Percentiles rank a stretch among this genome's conserved stretches.
These are phyloP conservation scores for Diorhabda sublineata DNA, from an alignment of 1,140 invertebrate species.

Conservation along the genomic window DNA sequence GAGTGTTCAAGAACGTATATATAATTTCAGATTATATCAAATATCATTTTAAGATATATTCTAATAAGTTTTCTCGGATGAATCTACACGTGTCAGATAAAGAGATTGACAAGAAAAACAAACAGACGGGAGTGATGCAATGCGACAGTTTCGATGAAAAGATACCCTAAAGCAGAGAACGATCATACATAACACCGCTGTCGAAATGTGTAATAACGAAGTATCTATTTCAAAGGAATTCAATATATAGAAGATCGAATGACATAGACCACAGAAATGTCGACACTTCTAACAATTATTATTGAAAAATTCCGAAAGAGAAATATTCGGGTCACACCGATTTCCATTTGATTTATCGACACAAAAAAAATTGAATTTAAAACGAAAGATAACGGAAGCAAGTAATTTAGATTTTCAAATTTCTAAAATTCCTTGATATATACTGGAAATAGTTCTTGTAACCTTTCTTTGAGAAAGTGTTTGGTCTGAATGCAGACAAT, in stretches of 20 bases:
- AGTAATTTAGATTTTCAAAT: background rate
- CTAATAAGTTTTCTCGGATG: too few species aligned
- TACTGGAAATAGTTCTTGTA: too few species aligned
- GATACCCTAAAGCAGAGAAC: background rate
- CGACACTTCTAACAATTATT: slow-evolving; percentile 18
- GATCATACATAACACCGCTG: slow-evolving; percentile 4
- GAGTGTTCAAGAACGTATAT: too few species aligned
- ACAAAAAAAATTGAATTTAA: background rate
- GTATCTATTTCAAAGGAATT: slow-evolving; percentile 19
- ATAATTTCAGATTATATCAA: too few species aligned
- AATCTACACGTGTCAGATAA: too few species aligned
- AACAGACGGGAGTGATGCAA: slow-evolving; percentile 6
- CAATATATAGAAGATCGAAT: slow-evolving; percentile 12
- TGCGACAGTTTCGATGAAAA: slow-evolving; percentile 17
- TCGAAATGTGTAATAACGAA: slow-evolving; percentile 15
- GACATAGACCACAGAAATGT: slow-evolving; percentile 6
- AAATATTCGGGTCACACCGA: background rate
- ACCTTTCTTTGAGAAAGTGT: too few species aligned
- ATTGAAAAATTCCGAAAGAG: slow-evolving; percentile 19
- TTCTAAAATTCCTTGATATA: too few species aligned
- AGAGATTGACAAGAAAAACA: slow-evolving; percentile 9
- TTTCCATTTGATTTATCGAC: background rate
- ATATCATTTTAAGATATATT: too few species aligned
- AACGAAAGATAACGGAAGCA: background rate
- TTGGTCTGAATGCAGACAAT: too few species aligned